Conservation (phyloP, 2,113 vertebrate genomes). For the Callocephalon fimbriatum region DNA sequence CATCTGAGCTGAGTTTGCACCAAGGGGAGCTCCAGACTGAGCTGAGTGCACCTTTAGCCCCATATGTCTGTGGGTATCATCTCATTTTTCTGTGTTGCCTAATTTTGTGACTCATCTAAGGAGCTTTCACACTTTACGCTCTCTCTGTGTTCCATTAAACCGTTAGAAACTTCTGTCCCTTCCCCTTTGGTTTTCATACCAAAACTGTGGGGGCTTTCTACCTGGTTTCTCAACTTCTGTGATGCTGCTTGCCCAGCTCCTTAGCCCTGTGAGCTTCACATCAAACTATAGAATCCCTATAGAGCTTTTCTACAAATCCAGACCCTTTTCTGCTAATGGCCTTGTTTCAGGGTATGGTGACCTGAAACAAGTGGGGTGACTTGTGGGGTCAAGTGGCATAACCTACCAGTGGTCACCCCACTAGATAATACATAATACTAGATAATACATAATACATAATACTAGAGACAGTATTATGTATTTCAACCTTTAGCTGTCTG, state of each 20-base stretch:
- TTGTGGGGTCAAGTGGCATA: background rate
- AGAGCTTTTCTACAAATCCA: background rate
- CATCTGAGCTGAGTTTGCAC: background rate
- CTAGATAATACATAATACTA: too few relatives aligned
- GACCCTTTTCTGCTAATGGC: background rate
- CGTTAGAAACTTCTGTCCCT: background rate
- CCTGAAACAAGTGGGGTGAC: background rate
- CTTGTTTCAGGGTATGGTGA: background rate
- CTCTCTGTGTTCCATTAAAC: background rate
- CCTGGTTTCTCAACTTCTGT: background rate
- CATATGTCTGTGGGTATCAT: background rate
- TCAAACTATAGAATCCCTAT: background rate
- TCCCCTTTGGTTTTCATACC: background rate
- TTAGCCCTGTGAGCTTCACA: background rate
- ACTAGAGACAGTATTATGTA: background rate
- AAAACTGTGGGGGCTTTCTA: rapidly evolving
- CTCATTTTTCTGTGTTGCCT: background rate
- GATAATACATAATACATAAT: too few relatives aligned
- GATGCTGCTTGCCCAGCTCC: background rate
- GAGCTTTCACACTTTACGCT: background rate
- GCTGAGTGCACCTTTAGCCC: background rate
- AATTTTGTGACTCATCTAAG: background rate
- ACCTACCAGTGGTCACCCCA: too few relatives aligned
- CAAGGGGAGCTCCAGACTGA: background rate
- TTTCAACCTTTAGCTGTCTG: background rate